Evolutionary conservation across 1,140 invertebrate species (phyloP).

Genomic region (Drosophila sturtevanti): DNA sequence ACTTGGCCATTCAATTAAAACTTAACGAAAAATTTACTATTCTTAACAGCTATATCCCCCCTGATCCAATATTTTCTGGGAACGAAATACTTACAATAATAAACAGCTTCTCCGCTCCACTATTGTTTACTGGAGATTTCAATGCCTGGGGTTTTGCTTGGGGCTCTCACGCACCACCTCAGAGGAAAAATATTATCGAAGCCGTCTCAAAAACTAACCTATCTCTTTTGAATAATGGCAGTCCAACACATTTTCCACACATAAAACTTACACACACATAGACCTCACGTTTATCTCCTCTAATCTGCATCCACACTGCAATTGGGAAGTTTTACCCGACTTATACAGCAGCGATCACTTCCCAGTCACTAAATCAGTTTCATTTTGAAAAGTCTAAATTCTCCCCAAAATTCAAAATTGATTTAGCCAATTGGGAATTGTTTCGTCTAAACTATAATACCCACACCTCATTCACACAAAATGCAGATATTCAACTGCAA

Average conservation of each 20-base stretch:
- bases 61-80: neutral
- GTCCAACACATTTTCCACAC: too few species aligned
- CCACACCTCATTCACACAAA: neutral
- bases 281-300: slow-evolving; percentile 1
- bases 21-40: too few species aligned
- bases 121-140: too few species aligned
- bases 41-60: too few species aligned
- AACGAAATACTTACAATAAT: slow-evolving; percentile 10
- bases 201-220: neutral
- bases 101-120: slow-evolving; percentile 10
- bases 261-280: neutral
- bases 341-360: neutral
- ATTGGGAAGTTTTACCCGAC: slow-evolving; percentile 1
- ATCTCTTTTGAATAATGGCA: slow-evolving; percentile 8
- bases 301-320: neutral
- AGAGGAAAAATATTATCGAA: slow-evolving; percentile 5
- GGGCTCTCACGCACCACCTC: neutral
- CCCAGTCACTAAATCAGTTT: too few species aligned
- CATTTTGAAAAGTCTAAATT: too few species aligned
- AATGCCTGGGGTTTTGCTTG: neutral
- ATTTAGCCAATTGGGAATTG: too few species aligned
- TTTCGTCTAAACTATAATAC: too few species aligned
- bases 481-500: neutral
- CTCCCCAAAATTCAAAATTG: too few species aligned
- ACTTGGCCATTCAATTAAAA: neutral